phyloP scores from a whole-genome alignment of 2,888 invertebrate species.

The Salpingus planirostris region DNA sequence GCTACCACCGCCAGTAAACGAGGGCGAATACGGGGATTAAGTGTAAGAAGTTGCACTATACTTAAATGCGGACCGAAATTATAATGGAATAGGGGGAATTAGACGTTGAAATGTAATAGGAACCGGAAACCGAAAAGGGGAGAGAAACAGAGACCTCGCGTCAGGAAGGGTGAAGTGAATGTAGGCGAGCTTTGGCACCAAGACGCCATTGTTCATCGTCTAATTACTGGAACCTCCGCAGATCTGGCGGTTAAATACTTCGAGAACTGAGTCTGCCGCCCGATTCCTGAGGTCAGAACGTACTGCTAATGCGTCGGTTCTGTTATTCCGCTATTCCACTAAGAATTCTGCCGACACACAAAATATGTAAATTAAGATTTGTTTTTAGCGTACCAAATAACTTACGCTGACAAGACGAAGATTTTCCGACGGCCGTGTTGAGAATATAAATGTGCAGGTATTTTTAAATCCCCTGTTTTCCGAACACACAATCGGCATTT shows the following conservation, averaged over 20 bases:
- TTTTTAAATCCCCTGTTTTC: conserved; percentile 19
- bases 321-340: conserved; percentile 8
- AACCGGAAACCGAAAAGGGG: conserved; percentile 3
- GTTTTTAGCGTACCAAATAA: conserved; percentile 29
- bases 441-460: conserved; percentile 26
- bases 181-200: conserved; percentile 4
- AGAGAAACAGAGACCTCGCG: neutral
- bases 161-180: conserved; percentile 3
- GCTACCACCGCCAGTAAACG: no score
- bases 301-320: conserved; percentile 11
- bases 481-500: conserved; percentile 16
- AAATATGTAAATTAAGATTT: conserved; percentile 31
- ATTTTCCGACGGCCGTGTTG: conserved; percentile 24
- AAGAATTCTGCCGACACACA: conserved; percentile 19
- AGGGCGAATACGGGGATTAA: no score
- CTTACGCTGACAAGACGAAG: conserved; percentile 27
- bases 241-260: conserved; percentile 4
- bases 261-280: conserved; percentile 2
- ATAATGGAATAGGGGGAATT: conserved; percentile 13
- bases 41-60: conserved; percentile 11
- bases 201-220: conserved; percentile 18
- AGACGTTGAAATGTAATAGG: conserved; percentile 10
- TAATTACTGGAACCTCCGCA: conserved; percentile 15
- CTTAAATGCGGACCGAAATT: conserved; percentile 5
- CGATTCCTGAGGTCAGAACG: conserved; percentile 5